Base-by-base conservation (phyloP, 2,888 invertebrate species). In the Nasonovia ribisnigri region DNA sequence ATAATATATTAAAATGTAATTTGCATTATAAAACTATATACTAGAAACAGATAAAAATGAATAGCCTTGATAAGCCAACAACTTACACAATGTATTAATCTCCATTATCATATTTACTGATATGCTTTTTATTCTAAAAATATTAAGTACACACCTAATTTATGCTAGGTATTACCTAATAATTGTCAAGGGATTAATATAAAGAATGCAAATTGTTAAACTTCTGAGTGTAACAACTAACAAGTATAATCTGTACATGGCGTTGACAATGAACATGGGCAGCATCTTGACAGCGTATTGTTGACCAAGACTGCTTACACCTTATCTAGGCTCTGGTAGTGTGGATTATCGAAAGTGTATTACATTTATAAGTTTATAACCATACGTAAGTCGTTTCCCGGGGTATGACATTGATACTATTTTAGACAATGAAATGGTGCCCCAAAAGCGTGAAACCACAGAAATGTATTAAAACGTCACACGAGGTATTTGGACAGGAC, bases 91-190 rank as follows among this genome's bases (percentile, higher is more conserved):
- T 57, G 24, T 26, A 92, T 89, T 88, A 90, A 93, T 89, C 93
- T 92, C 84, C 20, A 60, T 93, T 93, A 93, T 93, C 93, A 90
- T 90, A 84, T 93, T 46, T 84, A 84, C 93, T 93, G 93, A 90
- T 93, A 90, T 26, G 46, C 36, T 46, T 90, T 77, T 90, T 93
- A 57, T 90, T 46, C 84, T 48, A 29, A 90, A 89, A 57, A 84
- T 84, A n/a, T 54, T 46, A 84, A 88, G 92, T 54, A 84, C 88
- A 92, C 43, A 46, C 42, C 89, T 84, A 84, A 84, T 92, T 88
- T 84, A 89, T 13, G 54, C 42, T 42, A 60, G 24, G 8, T 67
- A 46, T 92, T 92, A 92, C 84, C 84, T 90, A 93, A 93, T 57
- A 84, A 36, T 90, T 90, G 67, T 46, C 36, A 57, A 57, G 46